These are phyloP conservation scores for Gracilinanus agilis DNA, from an alignment of 2,113 vertebrate genomes.

Conservation along the genomic window DNA sequence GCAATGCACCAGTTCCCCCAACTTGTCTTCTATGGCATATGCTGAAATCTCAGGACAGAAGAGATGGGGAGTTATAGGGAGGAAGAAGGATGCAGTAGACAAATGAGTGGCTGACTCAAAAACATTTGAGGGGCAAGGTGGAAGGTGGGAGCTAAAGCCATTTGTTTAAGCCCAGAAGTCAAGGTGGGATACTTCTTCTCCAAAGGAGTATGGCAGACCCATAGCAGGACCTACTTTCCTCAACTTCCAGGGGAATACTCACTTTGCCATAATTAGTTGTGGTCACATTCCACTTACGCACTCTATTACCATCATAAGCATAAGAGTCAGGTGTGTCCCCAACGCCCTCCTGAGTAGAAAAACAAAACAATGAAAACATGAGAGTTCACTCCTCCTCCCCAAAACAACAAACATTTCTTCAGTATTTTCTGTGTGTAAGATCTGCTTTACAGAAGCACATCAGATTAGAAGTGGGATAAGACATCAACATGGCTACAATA, in stretches of 20 bases:
- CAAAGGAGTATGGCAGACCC: not conserved
- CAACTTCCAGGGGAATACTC: slow-evolving; percentile 67
- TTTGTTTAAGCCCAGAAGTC: not conserved
- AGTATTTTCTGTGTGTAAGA: not conserved
- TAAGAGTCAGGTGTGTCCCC: slow-evolving; percentile 97
- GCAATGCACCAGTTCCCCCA: not conserved
- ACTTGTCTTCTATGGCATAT: not conserved
- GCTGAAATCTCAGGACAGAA: not conserved
- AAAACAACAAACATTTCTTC: not conserved
- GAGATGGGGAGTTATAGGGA: not conserved
- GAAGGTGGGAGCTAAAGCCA: not conserved
- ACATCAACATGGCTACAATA: not conserved
- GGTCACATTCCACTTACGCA: slow-evolving; percentile 98
- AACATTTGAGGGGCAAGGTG: not conserved
- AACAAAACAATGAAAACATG: not conserved
- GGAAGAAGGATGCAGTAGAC: not conserved
- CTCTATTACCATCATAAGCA: slow-evolving; percentile 97
- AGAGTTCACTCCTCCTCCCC: not conserved
- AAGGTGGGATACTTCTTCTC: not conserved
- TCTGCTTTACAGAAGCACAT: not conserved
- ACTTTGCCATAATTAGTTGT: slow-evolving; percentile 99
- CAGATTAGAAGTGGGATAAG: not conserved
- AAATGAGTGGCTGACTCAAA: not conserved
- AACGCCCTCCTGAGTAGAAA: slow-evolving; percentile 91
- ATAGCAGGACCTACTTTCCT: too few species aligned